Conservation (phyloP, 2,113 vertebrate genomes). For the Cryptomyrus ogoouensis region DNA sequence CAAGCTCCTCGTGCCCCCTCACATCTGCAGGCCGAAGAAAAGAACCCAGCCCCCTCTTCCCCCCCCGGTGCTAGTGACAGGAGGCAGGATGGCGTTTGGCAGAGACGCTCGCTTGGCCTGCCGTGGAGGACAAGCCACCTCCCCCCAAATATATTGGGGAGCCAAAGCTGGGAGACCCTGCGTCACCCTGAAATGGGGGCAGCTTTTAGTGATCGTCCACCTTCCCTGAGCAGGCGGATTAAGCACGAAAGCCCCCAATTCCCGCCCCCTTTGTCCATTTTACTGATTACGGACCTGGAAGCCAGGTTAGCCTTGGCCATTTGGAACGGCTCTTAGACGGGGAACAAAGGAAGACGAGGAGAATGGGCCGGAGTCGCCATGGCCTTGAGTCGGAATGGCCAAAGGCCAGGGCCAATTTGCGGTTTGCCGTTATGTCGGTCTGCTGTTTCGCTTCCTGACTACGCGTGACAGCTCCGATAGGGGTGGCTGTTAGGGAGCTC, state of each 20-base stretch:
- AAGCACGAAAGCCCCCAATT: slow-evolving; percentile 19
- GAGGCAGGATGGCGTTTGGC: slow-evolving; percentile 50
- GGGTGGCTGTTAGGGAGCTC: slow-evolving; percentile 25
- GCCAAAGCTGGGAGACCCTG: slow-evolving; percentile 46
- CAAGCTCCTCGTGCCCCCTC: slow-evolving; percentile 22
- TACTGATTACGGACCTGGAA: slow-evolving; percentile 31
- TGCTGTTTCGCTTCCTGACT: slow-evolving; percentile 32
- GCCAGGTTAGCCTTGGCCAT: slow-evolving; percentile 45
- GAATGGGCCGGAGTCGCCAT: slow-evolving; percentile 48
- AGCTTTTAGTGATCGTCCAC: slow-evolving; percentile 35
- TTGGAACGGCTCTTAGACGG: slow-evolving; percentile 31
- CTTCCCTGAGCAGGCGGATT: slow-evolving; percentile 5
- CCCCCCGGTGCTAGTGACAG: slow-evolving; percentile 27
- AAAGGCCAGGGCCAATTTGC: slow-evolving; percentile 60
- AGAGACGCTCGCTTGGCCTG: slow-evolving; percentile 45
- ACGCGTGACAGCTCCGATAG: slow-evolving; percentile 33
- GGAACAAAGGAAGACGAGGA: slow-evolving; percentile 37
- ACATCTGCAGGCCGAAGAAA: slow-evolving; percentile 48
- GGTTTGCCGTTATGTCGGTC: slow-evolving; percentile 22
- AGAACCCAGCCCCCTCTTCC: neutral
- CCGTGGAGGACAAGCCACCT: slow-evolving; percentile 51
- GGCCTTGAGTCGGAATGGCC: slow-evolving; percentile 59
- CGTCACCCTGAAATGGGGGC: slow-evolving; percentile 34
- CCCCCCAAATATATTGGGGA: slow-evolving; percentile 56
- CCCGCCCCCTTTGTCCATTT: slow-evolving; percentile 31